Percentiles rank a stretch among this genome's conserved stretches.
These are phyloP conservation scores for Meandrusa payeni DNA, from an alignment of 2,888 invertebrate species.

Conservation along the genomic window DNA sequence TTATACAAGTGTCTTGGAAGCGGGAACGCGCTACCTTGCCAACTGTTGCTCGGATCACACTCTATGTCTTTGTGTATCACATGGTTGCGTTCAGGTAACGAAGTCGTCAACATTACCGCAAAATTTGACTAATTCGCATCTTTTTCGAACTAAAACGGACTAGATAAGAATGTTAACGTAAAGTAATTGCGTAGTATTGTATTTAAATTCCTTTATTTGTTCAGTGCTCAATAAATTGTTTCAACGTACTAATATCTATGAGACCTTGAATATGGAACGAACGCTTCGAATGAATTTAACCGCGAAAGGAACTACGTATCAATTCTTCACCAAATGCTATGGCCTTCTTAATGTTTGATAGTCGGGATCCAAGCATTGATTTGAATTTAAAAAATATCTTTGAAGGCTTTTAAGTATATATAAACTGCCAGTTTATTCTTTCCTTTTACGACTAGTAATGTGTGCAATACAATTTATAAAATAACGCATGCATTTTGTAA, in stretches of 20 bases:
- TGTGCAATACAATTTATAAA: too few relatives aligned
- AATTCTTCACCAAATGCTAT: conserved; percentile 17
- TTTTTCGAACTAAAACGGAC: not conserved
- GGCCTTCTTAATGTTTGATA: too few relatives aligned
- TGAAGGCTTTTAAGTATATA: too few relatives aligned
- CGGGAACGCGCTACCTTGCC: conserved; percentile 44
- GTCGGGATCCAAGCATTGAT: too few relatives aligned
- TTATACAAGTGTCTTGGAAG: conserved; percentile 45
- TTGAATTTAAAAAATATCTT: too few relatives aligned
- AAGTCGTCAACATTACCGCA: not conserved
- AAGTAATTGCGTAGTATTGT: not conserved
- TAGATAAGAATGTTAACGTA: not conserved
- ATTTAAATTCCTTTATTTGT: not conserved
- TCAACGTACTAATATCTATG: conserved; percentile 11
- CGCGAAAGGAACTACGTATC: conserved; percentile 13
- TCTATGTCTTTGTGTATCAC: conserved; percentile 37
- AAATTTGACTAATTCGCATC: conserved; percentile 1
- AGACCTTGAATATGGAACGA: conserved; percentile 16
- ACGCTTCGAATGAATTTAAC: conserved; percentile 13
- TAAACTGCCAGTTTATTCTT: too few relatives aligned
- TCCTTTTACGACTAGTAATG: too few relatives aligned
- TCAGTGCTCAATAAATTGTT: conserved; percentile 16
- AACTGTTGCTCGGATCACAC: conserved; percentile 34
- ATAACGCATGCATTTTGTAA: too few relatives aligned
- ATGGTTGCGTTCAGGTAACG: conserved; percentile 58